phyloP scores from a whole-genome alignment of 2,888 invertebrate genomes.

The Oligia fasciuncula region DNA sequence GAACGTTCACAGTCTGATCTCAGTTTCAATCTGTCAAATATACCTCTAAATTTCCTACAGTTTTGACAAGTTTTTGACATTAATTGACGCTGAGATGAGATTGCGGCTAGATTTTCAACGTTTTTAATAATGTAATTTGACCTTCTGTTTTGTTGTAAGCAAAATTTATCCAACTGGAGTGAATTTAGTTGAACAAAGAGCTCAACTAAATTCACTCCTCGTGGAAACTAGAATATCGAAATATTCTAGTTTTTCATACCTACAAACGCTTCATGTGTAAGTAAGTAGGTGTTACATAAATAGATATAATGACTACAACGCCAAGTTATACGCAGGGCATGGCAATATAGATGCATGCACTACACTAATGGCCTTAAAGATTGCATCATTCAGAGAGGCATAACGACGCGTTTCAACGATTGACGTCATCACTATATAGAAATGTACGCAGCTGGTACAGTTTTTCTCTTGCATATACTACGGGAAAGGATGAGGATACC shows the following conservation, averaged over 20 bases:
- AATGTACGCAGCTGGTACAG: neutral
- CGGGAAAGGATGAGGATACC: neutral
- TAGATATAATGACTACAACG: neutral
- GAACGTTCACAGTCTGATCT: too few relatives aligned
- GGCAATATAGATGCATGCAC: constrained; percentile 8
- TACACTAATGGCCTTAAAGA: constrained; percentile 30
- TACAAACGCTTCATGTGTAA: neutral
- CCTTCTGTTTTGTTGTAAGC: too few relatives aligned
- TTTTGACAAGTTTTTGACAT: too few relatives aligned
- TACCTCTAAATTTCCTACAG: too few relatives aligned
- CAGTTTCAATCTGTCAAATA: too few relatives aligned
- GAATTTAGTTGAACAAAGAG: neutral
- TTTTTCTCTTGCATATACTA: constrained; percentile 1
- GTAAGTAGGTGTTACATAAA: neutral
- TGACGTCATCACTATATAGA: constrained; percentile 24
- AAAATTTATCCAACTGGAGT: neutral
- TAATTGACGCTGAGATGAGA: too few relatives aligned
- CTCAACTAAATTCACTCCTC: too few relatives aligned
- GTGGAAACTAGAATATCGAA: too few relatives aligned
- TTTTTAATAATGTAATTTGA: too few relatives aligned
- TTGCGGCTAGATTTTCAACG: too few relatives aligned
- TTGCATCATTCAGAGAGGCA: constrained; percentile 9
- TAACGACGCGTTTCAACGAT: constrained; percentile 19
- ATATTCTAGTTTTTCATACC: neutral
- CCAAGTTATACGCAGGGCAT: neutral